phyloP scores from a whole-genome alignment of 1,140 invertebrate genomes.

The Euura lappo region DNA sequence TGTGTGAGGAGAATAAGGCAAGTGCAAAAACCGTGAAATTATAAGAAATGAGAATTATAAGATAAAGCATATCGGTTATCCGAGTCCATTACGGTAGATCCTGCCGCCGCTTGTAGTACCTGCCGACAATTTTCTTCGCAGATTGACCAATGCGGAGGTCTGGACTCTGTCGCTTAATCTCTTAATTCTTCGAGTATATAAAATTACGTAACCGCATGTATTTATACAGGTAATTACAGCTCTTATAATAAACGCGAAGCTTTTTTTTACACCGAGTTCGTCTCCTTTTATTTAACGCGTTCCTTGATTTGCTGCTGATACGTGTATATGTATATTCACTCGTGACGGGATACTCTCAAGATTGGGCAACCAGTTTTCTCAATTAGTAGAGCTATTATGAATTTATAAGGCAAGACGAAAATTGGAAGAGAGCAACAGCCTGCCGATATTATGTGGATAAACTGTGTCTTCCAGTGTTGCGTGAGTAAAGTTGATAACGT shows the following conservation, averaged over 20 bases:
- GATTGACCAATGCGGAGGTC: background rate
- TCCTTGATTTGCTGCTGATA: constrained; percentile 13
- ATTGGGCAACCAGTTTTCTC: constrained; percentile 3
- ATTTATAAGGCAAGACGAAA: background rate
- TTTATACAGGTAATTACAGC: background rate
- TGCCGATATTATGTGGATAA: too few relatives aligned
- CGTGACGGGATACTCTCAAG: background rate
- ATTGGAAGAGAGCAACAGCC: background rate
- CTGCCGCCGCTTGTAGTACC: too few relatives aligned
- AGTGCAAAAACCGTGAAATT: constrained; percentile 1
- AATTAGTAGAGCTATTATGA: constrained; percentile 7
- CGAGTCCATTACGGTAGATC: background rate
- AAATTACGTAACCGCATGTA: background rate
- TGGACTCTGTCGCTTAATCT: constrained; percentile 13
- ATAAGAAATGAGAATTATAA: background rate
- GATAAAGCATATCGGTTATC: background rate
- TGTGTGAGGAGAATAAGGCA: background rate
- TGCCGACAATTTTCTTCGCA: too few relatives aligned
- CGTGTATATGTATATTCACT: background rate
- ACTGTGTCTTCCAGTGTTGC: background rate
- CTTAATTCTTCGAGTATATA: constrained; percentile 8
- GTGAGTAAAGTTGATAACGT: constrained; percentile 1
- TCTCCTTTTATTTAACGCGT: constrained; percentile 24
- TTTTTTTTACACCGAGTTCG: background rate
- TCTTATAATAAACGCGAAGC: background rate